phyloP scores from a whole-genome alignment of 2,888 invertebrate species.

The Sympetrum striolatum region DNA sequence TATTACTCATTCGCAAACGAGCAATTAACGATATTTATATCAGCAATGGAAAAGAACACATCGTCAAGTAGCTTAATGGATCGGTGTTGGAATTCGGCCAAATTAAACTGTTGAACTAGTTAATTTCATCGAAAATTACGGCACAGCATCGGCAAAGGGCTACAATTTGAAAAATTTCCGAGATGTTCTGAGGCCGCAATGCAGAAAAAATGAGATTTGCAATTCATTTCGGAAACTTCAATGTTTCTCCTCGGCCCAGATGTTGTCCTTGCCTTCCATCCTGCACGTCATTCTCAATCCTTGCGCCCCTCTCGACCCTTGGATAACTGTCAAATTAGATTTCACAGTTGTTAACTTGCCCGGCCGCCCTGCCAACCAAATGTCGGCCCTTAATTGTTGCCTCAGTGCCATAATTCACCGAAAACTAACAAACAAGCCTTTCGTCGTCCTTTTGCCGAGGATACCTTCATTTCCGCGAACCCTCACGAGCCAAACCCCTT shows the following conservation, averaged over 20 bases:
- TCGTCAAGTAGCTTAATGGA: no score
- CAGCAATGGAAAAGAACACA: no score
- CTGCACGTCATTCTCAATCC: not conserved
- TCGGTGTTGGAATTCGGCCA: no score
- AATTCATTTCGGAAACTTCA: no score
- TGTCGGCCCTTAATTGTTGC: not conserved
- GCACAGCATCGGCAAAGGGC: no score
- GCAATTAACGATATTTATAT: no score
- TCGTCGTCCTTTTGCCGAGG: not conserved
- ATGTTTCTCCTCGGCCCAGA: not conserved
- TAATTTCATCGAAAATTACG: no score
- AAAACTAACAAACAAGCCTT: not conserved
- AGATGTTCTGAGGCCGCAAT: no score
- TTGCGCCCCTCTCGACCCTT: not conserved
- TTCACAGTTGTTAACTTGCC: not conserved
- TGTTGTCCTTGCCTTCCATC: not conserved
- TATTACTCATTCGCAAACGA: no score
- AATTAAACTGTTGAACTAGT: no score
- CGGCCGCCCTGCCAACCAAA: not conserved
- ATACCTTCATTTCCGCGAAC: not conserved
- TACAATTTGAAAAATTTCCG: no score
- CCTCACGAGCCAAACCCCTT: not conserved
- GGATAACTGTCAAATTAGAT: conserved; percentile 10
- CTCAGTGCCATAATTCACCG: conserved; percentile 7
- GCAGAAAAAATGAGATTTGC: no score